Percentiles rank a stretch among this genome's conserved stretches.
These are phyloP conservation scores for Aspiorhynchus laticeps DNA, from an alignment of 2,113 vertebrate species.

Conservation along the genomic window DNA sequence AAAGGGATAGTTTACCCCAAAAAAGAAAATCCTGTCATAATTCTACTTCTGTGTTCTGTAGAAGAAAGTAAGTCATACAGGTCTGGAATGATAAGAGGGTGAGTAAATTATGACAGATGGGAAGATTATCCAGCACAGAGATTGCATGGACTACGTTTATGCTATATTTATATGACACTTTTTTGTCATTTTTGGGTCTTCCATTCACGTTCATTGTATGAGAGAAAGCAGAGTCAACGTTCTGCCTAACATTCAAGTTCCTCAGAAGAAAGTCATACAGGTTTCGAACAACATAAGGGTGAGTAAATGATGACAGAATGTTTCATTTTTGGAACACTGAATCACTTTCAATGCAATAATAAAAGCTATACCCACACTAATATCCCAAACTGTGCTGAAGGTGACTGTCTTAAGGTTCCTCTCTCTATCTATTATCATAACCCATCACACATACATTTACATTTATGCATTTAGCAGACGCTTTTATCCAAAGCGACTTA, in stretches of 20 bases:
- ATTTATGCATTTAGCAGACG: no score
- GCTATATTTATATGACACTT: background rate
- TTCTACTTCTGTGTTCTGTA: no score
- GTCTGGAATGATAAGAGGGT: no score
- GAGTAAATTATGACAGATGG: background rate
- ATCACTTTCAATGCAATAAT: background rate
- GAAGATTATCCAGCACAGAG: background rate
- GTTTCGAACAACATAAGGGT: background rate
- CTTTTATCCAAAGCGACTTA: no score
- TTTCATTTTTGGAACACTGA: background rate
- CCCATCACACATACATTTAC: constrained; percentile 25
- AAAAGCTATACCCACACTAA: background rate
- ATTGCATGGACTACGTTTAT: background rate
- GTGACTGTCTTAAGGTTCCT: background rate
- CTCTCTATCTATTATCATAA: background rate
- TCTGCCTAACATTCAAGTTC: background rate
- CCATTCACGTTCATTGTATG: no score
- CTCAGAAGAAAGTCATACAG: background rate
- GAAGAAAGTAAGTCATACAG: no score
- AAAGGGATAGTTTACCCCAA: no score
- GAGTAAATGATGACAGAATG: no score
- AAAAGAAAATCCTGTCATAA: no score
- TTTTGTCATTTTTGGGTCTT: background rate
- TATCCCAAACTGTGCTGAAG: background rate
- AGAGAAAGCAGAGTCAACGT: background rate